phyloP scores from a whole-genome alignment of 37 sponge, comb jelly and placozoan species.

The Chondrilla cf. caribensis region DNA sequence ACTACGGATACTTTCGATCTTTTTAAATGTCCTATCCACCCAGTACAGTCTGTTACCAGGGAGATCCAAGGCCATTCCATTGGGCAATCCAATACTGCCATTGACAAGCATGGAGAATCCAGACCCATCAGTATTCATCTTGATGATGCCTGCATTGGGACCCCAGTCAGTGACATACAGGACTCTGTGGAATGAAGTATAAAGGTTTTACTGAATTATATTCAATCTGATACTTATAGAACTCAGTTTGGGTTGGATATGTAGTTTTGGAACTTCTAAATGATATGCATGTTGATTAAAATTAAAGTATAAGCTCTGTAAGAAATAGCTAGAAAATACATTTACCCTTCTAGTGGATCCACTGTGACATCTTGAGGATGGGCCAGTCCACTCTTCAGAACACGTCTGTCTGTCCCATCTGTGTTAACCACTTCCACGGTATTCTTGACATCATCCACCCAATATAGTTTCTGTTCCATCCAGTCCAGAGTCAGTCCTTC shows the following conservation, averaged over 20 bases:
- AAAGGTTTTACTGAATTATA: no score
- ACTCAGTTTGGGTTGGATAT: no score
- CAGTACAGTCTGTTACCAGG: constrained; percentile 13
- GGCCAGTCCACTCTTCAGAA: background rate
- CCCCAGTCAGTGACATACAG: constrained; percentile 31
- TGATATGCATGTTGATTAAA: no score
- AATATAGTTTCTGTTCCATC: background rate
- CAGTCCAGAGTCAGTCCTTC: constrained; percentile 14
- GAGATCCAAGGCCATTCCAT: constrained; percentile 27
- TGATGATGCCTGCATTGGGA: background rate
- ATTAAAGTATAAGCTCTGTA: no score
- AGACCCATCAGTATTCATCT: background rate
- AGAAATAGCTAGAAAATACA: no score
- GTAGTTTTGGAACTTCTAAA: no score
- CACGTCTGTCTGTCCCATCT: constrained; percentile 8
- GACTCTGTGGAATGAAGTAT: no score
- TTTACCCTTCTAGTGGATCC: constrained; percentile 3
- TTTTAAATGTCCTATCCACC: constrained; percentile 16
- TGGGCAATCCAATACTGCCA: background rate
- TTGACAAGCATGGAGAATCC: background rate
- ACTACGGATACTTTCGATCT: background rate
- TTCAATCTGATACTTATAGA: no score
- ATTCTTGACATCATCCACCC: background rate
- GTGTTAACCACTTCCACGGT: constrained; percentile 12
- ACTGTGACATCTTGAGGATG: background rate